These are phyloP conservation scores for Drosophila leonis DNA, from an alignment of 2,888 invertebrate species.

Conservation along the genomic window DNA sequence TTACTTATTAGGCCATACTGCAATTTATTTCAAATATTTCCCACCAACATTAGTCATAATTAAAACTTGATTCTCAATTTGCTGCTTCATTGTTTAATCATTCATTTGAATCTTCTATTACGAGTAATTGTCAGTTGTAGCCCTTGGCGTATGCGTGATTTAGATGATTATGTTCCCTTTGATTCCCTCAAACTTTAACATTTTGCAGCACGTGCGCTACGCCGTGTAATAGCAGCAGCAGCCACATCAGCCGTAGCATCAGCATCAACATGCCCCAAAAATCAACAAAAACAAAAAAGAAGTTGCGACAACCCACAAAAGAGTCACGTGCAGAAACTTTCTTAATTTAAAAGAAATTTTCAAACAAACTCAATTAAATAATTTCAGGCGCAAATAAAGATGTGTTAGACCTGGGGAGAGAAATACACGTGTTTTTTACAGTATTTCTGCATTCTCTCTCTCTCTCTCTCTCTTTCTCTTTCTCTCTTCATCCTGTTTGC, in stretches of 20 bases:
- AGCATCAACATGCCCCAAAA: not conserved
- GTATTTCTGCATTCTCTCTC: not conserved
- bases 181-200: conserved; percentile 53
- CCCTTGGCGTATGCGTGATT: conserved; percentile 40
- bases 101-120: not conserved
- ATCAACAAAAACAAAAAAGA: conserved; percentile 13
- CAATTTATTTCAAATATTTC: not conserved
- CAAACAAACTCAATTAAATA: conserved; percentile 81
- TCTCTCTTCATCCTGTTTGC: too few species aligned
- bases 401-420: conserved; percentile 40
- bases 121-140: not conserved
- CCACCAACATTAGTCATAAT: not conserved
- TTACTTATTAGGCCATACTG: not conserved
- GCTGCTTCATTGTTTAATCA: not conserved
- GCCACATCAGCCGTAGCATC: not conserved
- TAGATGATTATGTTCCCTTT: conserved; percentile 53
- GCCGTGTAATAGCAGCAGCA: conserved; percentile 13
- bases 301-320: conserved; percentile 53
- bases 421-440: conserved; percentile 49
- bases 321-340: conserved; percentile 77
- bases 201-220: conserved; percentile 68
- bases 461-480: too few species aligned
- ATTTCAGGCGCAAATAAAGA: conserved; percentile 76
- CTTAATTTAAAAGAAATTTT: conserved; percentile 81
- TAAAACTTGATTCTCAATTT: not conserved